Conservation (phyloP, 2,888 invertebrate species). For the Eucera pruinosa region DNA sequence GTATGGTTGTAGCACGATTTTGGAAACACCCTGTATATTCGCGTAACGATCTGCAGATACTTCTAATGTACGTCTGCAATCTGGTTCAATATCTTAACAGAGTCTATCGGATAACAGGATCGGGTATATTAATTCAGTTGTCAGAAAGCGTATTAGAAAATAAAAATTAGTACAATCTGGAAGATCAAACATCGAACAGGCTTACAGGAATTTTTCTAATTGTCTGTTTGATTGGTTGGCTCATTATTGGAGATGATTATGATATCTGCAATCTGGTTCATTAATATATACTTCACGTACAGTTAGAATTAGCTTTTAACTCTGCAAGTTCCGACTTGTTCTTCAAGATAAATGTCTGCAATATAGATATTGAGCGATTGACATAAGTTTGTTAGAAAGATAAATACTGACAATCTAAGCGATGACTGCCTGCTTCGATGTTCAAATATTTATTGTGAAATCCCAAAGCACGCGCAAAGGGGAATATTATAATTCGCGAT, state of each 20-base stretch:
- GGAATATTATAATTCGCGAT: too few relatives aligned
- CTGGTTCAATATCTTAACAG: background rate
- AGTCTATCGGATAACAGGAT: background rate
- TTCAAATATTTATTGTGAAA: too few relatives aligned
- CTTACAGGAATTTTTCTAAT: background rate
- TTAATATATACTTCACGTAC: constrained; percentile 5
- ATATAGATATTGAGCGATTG: background rate
- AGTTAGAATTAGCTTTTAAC: background rate
- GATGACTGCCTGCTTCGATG: too few relatives aligned
- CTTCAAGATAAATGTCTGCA: background rate
- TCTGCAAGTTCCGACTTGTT: too few relatives aligned
- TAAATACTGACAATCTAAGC: too few relatives aligned
- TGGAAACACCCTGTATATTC: too few relatives aligned
- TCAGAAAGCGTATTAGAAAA: background rate
- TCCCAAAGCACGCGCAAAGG: too few relatives aligned
- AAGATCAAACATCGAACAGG: background rate
- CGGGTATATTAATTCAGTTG: background rate
- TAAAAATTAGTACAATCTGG: background rate
- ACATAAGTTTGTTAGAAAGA: too few relatives aligned
- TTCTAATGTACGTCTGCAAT: background rate
- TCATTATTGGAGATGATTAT: constrained; percentile 12
- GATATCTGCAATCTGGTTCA: constrained; percentile 2
- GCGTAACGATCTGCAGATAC: background rate
- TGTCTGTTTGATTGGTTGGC: constrained; percentile 23
- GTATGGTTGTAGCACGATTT: too few relatives aligned